phyloP scores from a whole-genome alignment of 1,140 invertebrate species.

The Aricia agestis region DNA sequence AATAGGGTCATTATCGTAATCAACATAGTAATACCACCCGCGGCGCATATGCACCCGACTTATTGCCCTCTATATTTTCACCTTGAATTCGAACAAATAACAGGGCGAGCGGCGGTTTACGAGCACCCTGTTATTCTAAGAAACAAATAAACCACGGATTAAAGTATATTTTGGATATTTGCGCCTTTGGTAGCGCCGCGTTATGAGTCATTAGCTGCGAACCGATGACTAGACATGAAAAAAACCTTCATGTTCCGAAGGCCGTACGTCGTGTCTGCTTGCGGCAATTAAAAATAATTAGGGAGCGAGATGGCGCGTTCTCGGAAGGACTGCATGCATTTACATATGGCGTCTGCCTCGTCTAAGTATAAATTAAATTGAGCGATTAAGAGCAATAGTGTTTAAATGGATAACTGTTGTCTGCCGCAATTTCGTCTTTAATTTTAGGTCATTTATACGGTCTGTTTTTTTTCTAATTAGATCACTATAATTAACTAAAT shows the following conservation, averaged over 20 bases:
- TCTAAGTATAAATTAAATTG: conserved; percentile 60
- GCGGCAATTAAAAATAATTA: conserved; percentile 75
- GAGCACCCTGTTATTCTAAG: conserved; percentile 45
- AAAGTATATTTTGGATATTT: conserved; percentile 48
- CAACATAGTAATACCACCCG: conserved; percentile 40
- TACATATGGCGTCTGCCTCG: conserved; percentile 57
- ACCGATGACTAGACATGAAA: conserved; percentile 65
- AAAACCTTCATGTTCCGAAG: conserved; percentile 65
- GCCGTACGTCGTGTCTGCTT: conserved; percentile 55
- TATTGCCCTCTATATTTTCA: conserved; percentile 35
- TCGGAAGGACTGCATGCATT: conserved; percentile 65
- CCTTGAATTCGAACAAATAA: conserved; percentile 50
- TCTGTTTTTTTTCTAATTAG: background rate
- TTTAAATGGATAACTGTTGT: conserved; percentile 61
- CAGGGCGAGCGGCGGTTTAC: conserved; percentile 62
- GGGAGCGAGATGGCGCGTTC: conserved; percentile 63
- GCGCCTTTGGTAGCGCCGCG: conserved; percentile 34
- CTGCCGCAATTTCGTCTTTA: conserved; percentile 28
- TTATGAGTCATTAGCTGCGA: conserved; percentile 60
- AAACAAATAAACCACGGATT: conserved; percentile 45
- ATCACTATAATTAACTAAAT: background rate
- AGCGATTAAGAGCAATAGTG: conserved; percentile 68
- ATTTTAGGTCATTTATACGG: background rate
- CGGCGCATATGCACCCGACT: conserved; percentile 42
- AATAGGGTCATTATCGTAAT: conserved; percentile 24